Evolutionary conservation across 2,113 vertebrate species (phyloP).

Genomic region (Laticauda colubrina): DNA sequence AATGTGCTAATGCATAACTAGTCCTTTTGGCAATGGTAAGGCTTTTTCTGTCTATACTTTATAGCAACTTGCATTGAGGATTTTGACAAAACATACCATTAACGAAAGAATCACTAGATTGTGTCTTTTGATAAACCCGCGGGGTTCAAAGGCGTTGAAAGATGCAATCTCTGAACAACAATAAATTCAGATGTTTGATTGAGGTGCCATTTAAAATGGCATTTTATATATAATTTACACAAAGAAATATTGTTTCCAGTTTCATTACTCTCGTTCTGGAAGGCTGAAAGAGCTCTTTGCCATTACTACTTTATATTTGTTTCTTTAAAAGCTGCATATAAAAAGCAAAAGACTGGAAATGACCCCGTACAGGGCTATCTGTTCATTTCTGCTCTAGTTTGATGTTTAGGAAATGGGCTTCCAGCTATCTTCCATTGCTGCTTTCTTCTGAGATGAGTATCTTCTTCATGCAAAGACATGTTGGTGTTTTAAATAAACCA

Average conservation of each 20-base stretch:
- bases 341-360: conserved; percentile 87
- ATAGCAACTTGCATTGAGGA: conserved; percentile 78
- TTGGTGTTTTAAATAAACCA: background rate
- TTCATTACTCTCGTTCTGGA: conserved; percentile 75
- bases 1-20: conserved; percentile 76
- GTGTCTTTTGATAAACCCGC: conserved; percentile 86
- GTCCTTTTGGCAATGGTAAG: conserved; percentile 75
- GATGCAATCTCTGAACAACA: conserved; percentile 79
- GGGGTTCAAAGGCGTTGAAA: conserved; percentile 83
- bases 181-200: conserved; percentile 83
- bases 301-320: conserved; percentile 77
- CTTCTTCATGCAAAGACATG: conserved; percentile 53
- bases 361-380: conserved; percentile 77
- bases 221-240: conserved; percentile 78
- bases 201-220: conserved; percentile 81
- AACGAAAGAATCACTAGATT: conserved; percentile 89
- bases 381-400: conserved; percentile 80
- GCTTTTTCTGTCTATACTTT: conserved; percentile 79
- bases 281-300: conserved; percentile 74
- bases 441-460: conserved; percentile 56
- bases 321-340: conserved; percentile 77
- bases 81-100: conserved; percentile 88
- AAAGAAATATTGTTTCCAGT: conserved; percentile 85
- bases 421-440: conserved; percentile 54
- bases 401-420: conserved; percentile 77